Evolutionary conservation across 53 echinoderm and acorn worm genomes (phyloP), one percentile per base, ranked within the genome.

Genomic region (Arbacia lixula): DNA sequence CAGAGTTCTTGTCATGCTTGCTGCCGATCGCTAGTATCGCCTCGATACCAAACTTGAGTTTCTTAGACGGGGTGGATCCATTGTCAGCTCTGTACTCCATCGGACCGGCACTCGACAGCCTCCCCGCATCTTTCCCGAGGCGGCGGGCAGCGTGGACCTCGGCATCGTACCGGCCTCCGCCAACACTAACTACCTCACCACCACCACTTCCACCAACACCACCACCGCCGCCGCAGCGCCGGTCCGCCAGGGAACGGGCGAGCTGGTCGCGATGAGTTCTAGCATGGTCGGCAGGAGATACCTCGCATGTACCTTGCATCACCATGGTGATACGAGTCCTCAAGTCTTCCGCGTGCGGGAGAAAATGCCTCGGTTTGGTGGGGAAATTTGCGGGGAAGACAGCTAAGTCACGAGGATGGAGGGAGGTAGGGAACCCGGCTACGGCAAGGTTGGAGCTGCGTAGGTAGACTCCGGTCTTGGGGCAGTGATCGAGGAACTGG

Each of bases 31-130:
- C 26, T 16, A 65, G 66, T 28, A 83, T 63, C 3, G 49, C 36
- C n/a, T 63, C 83, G 66, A 83, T 66, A 32, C 66, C 66, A 65
- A 63, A 66, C 66, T 83, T 65, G 83, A 63, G 66, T 27, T 66
- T 73, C 11, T 10, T 29, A 43, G n/a, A 10, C 33, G n/a, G n/a
- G 29, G 51, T 20, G 32, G 73, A 68, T 26, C 25, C 53, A 33
- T 12, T 73, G 26, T 42, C 43, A 27, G 6, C 43, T 42, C 28
- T 42, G 40, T 43, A 46, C 49, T 42, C 4, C 26, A 3, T 24
- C 1, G 2, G 25, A 40, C 1, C 27, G 69, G 41, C 14, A 68
- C 69, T 12, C 69, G 19, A 68, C 16, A 40, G 43, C 41, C 42
- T 6, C 3, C 69, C 6, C 42, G 6, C 8, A 25, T 43, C 22